Conservation (phyloP, 2,113 vertebrate genomes). For the Centropristis striata region DNA sequence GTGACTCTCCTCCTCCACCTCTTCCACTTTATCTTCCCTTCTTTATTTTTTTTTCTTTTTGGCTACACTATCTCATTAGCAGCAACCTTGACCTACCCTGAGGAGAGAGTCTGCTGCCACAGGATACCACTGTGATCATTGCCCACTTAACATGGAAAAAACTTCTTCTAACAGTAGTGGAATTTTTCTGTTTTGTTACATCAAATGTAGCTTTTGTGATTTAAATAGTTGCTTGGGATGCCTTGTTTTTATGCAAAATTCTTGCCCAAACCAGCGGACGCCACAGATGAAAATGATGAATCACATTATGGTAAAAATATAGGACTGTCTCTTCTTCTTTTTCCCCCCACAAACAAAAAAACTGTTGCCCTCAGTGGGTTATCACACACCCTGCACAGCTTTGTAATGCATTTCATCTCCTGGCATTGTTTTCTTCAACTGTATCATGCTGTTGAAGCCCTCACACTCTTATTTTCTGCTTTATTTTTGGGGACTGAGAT, state of each 20-base stretch:
- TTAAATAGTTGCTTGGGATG: slow-evolving; percentile 17
- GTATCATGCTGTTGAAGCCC: slow-evolving; percentile 13
- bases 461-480: slow-evolving; percentile 28
- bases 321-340: not conserved
- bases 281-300: slow-evolving; percentile 25
- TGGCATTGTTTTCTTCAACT: slow-evolving; percentile 38
- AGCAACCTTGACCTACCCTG: slow-evolving; percentile 65
- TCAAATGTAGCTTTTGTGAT: slow-evolving; percentile 4
- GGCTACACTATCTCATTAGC: slow-evolving; percentile 61
- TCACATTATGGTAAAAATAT: slow-evolving; percentile 4
- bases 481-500: slow-evolving; percentile 16
- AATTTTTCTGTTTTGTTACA: not conserved
- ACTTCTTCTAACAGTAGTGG: not conserved
- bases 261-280: not conserved
- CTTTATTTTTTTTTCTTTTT: slow-evolving; percentile 12
- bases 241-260: slow-evolving; percentile 18
- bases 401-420: slow-evolving; percentile 26
- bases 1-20: slow-evolving; percentile 22
- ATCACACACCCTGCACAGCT: slow-evolving; percentile 21
- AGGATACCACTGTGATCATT: slow-evolving; percentile 29
- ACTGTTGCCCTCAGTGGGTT: slow-evolving; percentile 3
- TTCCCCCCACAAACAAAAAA: not conserved
- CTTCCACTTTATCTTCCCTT: slow-evolving; percentile 29
- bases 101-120: slow-evolving; percentile 23
- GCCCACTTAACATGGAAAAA: slow-evolving; percentile 6